Base-by-base conservation (phyloP, 2,797 vertebrate genomes). In the Melanogrammus aeglefinus region DNA sequence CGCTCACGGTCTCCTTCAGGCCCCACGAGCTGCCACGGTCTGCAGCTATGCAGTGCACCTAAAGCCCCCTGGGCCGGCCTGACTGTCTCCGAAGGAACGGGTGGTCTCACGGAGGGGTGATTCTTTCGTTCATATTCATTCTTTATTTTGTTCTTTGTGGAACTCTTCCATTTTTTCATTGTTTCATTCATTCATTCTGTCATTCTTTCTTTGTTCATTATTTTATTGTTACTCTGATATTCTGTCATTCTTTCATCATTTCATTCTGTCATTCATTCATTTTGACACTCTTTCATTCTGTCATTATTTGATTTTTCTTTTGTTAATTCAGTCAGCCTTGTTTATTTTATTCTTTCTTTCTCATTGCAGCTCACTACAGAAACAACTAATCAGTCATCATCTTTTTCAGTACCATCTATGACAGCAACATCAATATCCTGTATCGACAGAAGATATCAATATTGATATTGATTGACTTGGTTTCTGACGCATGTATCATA, bases 1-100 rank as follows among this genome's bases (percentile, higher is more conserved):
- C 86, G 0, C 7, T 74, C 0, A 89, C 7, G 0, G 93, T 91
- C 13, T 74, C 77, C 31, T 89, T 83, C 84, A 96, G 51, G 9
- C 93, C 95, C 1, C 91, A 78, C 6, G 78, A 79, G 0, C 86
- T 74, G 78, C 93, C 86, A 80, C 96, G 92, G 81, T 96, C 95
- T 0, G 91, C 94, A 0, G 88, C 73, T 63, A 94, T 81, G 10
- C 81, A 90, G 33, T 63, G 77, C 35, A 95, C 81, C 4, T 81
- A 75, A 70, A 95, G 47, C 0, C 35, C 35, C 87, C 0, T 27
- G 72, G n/a, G 24, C 35, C 0, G 44, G 72, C 1, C 33, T 41
- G 6, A 74, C 16, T 7, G 33, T 77, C 74, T 71, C 89, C 18
- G 18, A 24, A 36, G 71, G 31, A 35, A 36, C 10, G 18, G 33